phyloP scores from a whole-genome alignment of 1,140 invertebrate species.

The Goniozus legneri region DNA sequence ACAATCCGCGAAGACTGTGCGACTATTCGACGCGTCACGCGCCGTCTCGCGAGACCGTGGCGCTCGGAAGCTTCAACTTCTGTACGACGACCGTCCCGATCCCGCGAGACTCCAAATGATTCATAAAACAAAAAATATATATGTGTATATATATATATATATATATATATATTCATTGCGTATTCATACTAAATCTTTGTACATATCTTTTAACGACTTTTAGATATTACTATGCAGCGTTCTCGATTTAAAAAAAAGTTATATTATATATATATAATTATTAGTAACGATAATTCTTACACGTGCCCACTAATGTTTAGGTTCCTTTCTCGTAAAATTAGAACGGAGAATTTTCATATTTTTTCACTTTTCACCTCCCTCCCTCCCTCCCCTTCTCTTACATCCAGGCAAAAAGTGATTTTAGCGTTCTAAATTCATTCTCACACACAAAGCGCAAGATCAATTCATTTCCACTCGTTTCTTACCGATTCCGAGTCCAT shows the following conservation, averaged over 20 bases:
- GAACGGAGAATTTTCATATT: neutral
- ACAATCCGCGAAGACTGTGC: constrained; percentile 18
- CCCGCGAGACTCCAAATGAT: constrained; percentile 1
- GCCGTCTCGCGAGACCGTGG: neutral
- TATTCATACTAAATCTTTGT: constrained; percentile 39
- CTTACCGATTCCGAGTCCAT: no score
- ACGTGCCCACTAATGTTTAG: constrained; percentile 17
- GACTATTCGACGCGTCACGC: constrained; percentile 13
- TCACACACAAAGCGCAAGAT: no score
- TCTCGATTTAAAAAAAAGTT: no score
- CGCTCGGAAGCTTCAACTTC: neutral
- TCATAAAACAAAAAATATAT: constrained; percentile 14
- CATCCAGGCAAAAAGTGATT: no score
- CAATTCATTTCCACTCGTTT: no score
- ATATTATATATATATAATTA: no score
- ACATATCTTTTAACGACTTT: constrained; percentile 46
- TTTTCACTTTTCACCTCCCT: no score
- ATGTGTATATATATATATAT: constrained; percentile 30
- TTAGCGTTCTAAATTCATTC: no score
- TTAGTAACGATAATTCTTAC: constrained; percentile 22
- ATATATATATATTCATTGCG: constrained; percentile 29
- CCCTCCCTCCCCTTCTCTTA: neutral
- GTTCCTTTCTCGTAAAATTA: constrained; percentile 4
- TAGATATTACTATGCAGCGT: constrained; percentile 4
- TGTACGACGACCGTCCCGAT: neutral